phyloP scores from a whole-genome alignment of 1,140 invertebrate genomes.

The Drosophila punjabiensis region DNA sequence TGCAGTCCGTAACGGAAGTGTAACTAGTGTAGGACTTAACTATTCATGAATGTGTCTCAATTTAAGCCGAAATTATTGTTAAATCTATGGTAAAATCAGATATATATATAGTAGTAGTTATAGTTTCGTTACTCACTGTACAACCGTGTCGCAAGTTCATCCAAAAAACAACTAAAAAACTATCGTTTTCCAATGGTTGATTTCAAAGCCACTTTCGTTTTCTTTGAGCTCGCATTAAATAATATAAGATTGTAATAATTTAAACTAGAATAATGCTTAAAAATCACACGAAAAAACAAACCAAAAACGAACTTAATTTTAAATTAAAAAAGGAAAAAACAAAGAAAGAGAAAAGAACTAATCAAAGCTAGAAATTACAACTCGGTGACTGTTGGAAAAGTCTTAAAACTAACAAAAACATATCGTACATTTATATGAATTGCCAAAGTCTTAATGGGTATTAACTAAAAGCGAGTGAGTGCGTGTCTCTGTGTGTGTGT shows the following conservation, averaged over 20 bases:
- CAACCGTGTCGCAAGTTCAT: slow-evolving; percentile 4
- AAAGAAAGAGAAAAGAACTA: slow-evolving; percentile 38
- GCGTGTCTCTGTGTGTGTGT: slow-evolving; percentile 50
- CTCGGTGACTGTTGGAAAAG: slow-evolving; percentile 79
- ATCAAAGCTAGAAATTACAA: slow-evolving; percentile 71
- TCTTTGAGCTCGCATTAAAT: slow-evolving; percentile 25
- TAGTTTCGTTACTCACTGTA: slow-evolving; percentile 24
- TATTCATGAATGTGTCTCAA: slow-evolving; percentile 5
- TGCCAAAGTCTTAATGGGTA: slow-evolving; percentile 82
- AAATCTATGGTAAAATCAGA: slow-evolving; percentile 1
- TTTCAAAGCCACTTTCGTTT: slow-evolving; percentile 8
- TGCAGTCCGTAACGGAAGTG: slow-evolving; percentile 36
- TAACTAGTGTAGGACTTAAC: slow-evolving; percentile 9
- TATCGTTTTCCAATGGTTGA: slow-evolving; percentile 11
- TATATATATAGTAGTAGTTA: slow-evolving; percentile 11
- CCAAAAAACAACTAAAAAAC: not conserved
- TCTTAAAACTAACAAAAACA: slow-evolving; percentile 84
- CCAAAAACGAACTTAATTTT: slow-evolving; percentile 54
- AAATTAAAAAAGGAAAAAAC: slow-evolving; percentile 20
- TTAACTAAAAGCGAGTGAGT: slow-evolving; percentile 45
- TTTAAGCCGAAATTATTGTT: not conserved
- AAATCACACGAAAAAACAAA: slow-evolving; percentile 28
- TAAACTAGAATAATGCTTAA: slow-evolving; percentile 26
- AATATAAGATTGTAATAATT: slow-evolving; percentile 38
- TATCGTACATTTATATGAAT: slow-evolving; percentile 83